phyloP scores from a whole-genome alignment of 2,797 vertebrate genomes.

The Phoebastria nigripes region DNA sequence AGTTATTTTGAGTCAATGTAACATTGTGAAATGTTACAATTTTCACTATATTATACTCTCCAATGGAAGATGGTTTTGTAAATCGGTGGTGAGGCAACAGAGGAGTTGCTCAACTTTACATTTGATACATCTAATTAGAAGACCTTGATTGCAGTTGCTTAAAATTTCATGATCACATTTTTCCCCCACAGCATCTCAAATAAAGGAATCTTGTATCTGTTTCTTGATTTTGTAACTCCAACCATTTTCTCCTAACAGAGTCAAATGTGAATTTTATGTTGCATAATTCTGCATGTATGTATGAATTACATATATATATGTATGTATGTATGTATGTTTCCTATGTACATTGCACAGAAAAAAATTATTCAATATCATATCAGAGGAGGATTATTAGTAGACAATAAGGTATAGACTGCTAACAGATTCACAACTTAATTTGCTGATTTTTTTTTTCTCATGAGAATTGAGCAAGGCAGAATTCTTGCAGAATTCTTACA shows the following conservation, averaged over 20 bases:
- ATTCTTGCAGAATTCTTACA: background rate
- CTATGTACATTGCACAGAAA: background rate
- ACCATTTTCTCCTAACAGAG: background rate
- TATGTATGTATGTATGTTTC: background rate
- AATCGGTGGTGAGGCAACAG: background rate
- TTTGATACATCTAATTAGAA: background rate
- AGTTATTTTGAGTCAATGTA: background rate
- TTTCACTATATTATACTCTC: background rate
- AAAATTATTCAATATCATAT: background rate
- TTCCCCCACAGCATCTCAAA: background rate
- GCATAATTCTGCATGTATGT: background rate
- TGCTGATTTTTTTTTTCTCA: background rate
- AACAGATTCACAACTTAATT: background rate
- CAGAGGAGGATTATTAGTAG: background rate
- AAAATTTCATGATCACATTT: background rate
- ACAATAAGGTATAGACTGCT: background rate
- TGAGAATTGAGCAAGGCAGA: background rate
- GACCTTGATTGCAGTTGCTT: background rate
- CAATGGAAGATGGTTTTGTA: background rate
- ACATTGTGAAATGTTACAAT: background rate
- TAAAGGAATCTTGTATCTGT: background rate
- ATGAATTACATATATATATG: background rate
- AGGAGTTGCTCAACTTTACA: background rate
- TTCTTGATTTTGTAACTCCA: background rate
- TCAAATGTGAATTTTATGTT: background rate